These are phyloP conservation scores for Empidonax alnorum DNA, from an alignment of 2,113 vertebrate genomes.

Conservation along the genomic window DNA sequence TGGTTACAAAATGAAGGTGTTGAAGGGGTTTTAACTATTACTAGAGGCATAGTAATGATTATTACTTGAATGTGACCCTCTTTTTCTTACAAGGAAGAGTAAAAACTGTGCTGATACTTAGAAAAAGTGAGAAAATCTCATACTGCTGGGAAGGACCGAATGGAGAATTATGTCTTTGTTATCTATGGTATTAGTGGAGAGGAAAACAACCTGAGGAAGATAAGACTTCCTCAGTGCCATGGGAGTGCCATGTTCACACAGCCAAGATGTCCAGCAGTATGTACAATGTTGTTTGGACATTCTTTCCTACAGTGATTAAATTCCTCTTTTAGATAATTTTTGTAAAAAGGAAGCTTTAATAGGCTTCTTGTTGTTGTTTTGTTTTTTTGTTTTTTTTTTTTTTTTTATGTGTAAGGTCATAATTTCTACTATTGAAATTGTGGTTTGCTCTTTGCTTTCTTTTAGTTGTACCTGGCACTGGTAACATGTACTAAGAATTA, in stretches of 20 bases:
- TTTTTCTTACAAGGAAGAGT: not conserved
- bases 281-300: not conserved
- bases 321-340: not conserved
- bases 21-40: not conserved
- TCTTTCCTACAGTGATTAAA: not conserved
- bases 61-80: not conserved
- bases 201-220: not conserved
- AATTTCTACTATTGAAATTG: not conserved
- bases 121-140: not conserved
- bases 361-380: not conserved
- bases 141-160: not conserved
- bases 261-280: not conserved
- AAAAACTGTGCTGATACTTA: not conserved
- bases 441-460: not conserved
- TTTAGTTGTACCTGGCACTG: not conserved
- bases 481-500: not conserved
- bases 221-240: not conserved
- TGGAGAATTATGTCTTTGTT: not conserved
- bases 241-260: not conserved
- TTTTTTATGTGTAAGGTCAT: no score
- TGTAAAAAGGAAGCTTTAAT: not conserved
- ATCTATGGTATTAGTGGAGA: not conserved
- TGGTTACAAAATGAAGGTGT: not conserved
- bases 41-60: not conserved
- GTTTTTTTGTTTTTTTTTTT: no score